Evolutionary conservation across 2,113 vertebrate genomes (phyloP).

Genomic region (Hepsetus odoe): DNA sequence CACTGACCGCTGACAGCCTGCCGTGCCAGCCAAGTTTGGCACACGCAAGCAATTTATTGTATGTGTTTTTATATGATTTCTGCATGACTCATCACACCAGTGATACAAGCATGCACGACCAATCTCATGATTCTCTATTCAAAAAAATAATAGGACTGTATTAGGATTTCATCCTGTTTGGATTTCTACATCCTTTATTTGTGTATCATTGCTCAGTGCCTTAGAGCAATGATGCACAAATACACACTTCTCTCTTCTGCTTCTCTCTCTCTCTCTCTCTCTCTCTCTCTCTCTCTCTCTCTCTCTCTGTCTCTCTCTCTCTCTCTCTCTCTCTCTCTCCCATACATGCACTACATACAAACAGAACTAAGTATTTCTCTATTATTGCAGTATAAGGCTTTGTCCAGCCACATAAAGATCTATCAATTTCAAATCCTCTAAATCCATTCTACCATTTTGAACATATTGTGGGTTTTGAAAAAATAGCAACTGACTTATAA

Average conservation of each 20-base stretch:
- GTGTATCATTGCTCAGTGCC: conserved; percentile 23
- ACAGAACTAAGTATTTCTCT: not conserved
- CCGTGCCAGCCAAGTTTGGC: no score
- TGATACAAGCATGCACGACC: conserved; percentile 1
- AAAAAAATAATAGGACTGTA: not conserved
- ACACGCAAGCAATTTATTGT: not conserved
- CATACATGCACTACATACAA: not conserved
- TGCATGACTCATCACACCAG: conserved; percentile 19
- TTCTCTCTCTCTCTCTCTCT: no score
- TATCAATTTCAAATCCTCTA: no score
- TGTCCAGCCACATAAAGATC: not conserved
- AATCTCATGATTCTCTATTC: conserved; percentile 10
- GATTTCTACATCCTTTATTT: conserved; percentile 6
- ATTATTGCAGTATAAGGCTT: not conserved
- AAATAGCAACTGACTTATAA: no score
- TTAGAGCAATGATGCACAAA: not conserved
- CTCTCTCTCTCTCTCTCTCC: not conserved
- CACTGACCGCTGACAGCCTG: conserved; percentile 3
- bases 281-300: no score
- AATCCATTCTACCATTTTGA: no score
- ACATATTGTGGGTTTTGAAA: no score
- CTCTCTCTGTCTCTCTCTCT: not conserved
- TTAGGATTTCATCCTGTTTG: not conserved
- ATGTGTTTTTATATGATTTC: conserved; percentile 1
- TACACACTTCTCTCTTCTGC: not conserved